phyloP scores from a whole-genome alignment of 2,113 vertebrate species.

The Phalacrocorax pelagicus region DNA sequence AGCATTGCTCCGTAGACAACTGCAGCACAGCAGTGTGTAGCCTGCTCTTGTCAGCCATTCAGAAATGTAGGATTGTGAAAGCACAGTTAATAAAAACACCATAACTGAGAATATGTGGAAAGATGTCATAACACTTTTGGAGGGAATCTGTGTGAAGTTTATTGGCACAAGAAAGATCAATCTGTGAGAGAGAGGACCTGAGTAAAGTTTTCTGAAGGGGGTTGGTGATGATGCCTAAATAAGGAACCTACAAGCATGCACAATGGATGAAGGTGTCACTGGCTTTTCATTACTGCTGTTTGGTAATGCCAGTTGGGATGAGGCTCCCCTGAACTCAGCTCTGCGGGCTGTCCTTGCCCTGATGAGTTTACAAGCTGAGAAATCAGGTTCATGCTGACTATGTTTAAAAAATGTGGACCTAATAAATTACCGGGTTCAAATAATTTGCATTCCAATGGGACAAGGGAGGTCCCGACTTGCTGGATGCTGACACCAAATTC shows the following conservation, averaged over 20 bases:
- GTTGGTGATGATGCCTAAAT: background rate
- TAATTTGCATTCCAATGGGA: slow-evolving; percentile 24
- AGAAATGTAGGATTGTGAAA: background rate
- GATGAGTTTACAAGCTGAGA: slow-evolving; percentile 37
- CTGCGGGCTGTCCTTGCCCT: slow-evolving; percentile 36
- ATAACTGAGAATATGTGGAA: background rate
- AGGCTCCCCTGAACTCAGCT: slow-evolving; percentile 36
- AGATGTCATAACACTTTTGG: background rate
- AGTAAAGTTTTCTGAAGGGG: background rate
- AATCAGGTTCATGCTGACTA: slow-evolving; percentile 37
- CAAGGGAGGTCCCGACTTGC: background rate
- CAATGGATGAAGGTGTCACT: background rate
- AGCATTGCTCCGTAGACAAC: background rate
- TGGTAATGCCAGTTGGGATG: background rate
- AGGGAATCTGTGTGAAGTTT: background rate
- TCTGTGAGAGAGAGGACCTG: background rate
- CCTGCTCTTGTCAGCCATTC: background rate
- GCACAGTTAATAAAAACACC: background rate
- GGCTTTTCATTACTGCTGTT: background rate
- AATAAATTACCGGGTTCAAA: slow-evolving; percentile 21
- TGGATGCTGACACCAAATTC: background rate
- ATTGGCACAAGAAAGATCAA: background rate
- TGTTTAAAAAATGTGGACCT: slow-evolving; percentile 16
- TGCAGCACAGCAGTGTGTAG: background rate
- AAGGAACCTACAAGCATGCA: background rate